Evolutionary conservation across 1,140 invertebrate genomes (phyloP), one percentile per base, ranked within the genome.

Genomic region (Apocrypta bakeri): DNA sequence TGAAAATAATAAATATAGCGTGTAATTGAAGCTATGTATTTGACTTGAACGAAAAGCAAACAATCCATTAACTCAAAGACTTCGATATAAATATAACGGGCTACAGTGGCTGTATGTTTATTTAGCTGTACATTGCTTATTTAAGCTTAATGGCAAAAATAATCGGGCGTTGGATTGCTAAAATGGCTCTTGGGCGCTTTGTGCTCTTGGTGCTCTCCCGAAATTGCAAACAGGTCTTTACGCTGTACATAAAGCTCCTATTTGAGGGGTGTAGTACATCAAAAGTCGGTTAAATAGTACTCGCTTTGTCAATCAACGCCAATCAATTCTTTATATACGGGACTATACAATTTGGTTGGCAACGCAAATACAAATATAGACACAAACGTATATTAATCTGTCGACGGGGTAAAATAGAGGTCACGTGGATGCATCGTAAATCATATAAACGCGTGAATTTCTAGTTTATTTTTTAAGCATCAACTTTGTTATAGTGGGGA

Each of bases 241-340:
- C 17, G 48, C 3, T 56, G 4, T 56, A 56, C 7, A 56, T 56
- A 56, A 56, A 56, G 48, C 48, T 4, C 48, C 42, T 14, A 1
- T 56, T 56, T 21, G 48, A 21, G 48, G 9, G 17, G 21, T 17
- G 14, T 21, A 56, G 1, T 56, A 7, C 48, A 56, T 56, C 14
- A 56, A 56, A 56, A 56, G 48, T 17, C 48, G 48, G 17, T 56
- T n/a, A 56, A 56, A 17, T 21, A 56, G 48, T 14, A 80, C 63
- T 75, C 40, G 77, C 31, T 77, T 85, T 31, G 66, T 79, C 66
- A 66, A 72, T 77, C 84, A 76, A 75, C 40, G 37, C 25, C 14
- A 61, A 73, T 76, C 69, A 74, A 84, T 84, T 83, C 76, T 83
- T 61, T 42, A 79, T n/a, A n/a, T 74, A 66, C 37, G 64, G 21